phyloP scores from a whole-genome alignment of 2,113 vertebrate species.

The Cinclus cinclus region DNA sequence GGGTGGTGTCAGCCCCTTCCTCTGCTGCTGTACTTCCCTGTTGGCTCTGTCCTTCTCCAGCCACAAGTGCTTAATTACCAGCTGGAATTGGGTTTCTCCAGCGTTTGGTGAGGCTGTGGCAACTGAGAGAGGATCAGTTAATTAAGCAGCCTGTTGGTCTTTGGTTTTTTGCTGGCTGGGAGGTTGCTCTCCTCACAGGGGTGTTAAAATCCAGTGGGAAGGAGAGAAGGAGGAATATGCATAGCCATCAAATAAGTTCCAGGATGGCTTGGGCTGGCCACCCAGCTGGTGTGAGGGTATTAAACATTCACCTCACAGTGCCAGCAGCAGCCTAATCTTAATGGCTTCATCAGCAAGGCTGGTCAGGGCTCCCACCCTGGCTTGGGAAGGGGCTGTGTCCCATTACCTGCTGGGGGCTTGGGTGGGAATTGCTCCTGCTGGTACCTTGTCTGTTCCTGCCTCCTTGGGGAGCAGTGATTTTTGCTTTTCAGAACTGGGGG shows the following conservation, averaged over 20 bases:
- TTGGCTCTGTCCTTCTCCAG: background rate
- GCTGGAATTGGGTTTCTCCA: background rate
- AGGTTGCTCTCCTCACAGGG: background rate
- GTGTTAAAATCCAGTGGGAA: constrained; percentile 43
- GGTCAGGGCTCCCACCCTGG: background rate
- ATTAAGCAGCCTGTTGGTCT: constrained; percentile 1
- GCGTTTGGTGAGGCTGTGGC: background rate
- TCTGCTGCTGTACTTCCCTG: background rate
- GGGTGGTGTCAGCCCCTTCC: background rate
- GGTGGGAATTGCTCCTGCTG: background rate
- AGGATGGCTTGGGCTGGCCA: background rate
- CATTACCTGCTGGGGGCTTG: background rate
- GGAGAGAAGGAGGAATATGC: background rate
- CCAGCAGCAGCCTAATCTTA: background rate
- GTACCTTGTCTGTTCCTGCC: background rate
- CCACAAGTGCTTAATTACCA: background rate
- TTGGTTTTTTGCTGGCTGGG: background rate
- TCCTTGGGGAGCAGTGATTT: background rate
- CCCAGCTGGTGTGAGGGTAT: background rate
- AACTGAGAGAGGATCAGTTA: background rate
- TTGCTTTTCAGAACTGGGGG: background rate
- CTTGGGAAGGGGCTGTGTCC: background rate
- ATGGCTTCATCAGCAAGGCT: background rate
- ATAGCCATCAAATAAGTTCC: background rate
- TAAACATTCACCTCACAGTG: background rate